phyloP scores from a whole-genome alignment of 2,797 vertebrate species.

The Steatocranus sp. region DNA sequence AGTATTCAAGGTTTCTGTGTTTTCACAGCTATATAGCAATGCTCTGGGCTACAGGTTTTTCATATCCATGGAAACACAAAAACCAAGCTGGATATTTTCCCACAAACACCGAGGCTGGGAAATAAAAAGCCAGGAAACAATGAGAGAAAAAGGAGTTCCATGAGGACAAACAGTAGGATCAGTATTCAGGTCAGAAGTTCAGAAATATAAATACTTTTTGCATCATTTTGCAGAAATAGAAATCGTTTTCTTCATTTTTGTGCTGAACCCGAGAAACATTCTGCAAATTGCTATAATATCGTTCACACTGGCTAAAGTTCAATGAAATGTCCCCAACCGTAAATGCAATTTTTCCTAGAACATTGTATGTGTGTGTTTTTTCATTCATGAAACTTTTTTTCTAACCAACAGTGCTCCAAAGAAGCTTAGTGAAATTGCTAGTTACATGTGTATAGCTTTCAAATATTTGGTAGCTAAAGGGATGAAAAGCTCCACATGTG shows the following conservation, averaged over 20 bases:
- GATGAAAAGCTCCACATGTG: background rate
- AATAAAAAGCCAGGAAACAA: background rate
- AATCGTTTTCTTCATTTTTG: background rate
- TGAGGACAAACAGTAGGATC: background rate
- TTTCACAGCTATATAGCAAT: background rate
- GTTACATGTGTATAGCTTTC: background rate
- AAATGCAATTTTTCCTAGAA: background rate
- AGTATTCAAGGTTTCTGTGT: background rate
- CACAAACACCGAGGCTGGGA: background rate
- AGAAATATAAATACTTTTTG: background rate
- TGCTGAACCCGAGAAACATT: background rate
- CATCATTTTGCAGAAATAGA: background rate
- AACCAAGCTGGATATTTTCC: background rate
- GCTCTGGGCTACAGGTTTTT: background rate
- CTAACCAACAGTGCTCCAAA: background rate
- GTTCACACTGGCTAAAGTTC: background rate
- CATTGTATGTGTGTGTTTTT: background rate
- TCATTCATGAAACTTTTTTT: background rate
- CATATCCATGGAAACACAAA: background rate
- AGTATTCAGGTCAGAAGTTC: background rate
- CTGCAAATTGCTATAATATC: background rate
- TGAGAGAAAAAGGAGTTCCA: background rate
- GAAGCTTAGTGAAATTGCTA: rapidly evolving
- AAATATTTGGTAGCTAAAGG: background rate
- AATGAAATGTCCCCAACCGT: background rate